Evolutionary conservation across 2,888 invertebrate species (phyloP), one percentile per base, ranked within the genome.

Genomic region (Spilarctia lutea): DNA sequence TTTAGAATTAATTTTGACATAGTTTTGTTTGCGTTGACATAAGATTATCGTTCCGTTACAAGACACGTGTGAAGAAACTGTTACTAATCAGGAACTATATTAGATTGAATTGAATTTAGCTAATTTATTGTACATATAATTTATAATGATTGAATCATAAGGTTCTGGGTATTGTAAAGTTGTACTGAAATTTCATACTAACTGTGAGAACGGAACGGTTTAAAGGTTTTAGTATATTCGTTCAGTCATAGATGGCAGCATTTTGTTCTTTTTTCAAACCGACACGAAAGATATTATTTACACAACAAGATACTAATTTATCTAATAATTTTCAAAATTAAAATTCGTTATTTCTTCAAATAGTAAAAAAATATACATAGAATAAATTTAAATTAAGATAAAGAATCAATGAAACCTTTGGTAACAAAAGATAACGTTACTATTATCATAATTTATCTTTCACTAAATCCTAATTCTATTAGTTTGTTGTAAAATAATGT

Each of bases 21-120:
- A 93, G 91, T 94, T 94, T 94, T 94, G 93, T 95, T 94, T 94
- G 94, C 94, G 93, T 94, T 95, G 95, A 95, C 95, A 94, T 92
- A 88, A 89, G 90, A 82, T 86, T 85, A 72, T 79, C 85, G 83
- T 85, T 89, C 79, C 85, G 79, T 85, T 84, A 70, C 71, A 77
- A 8, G 74, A 71, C 27, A 79, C 74, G 74, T 76, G 72, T 71
- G 72, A 73, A 18, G 60, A 11, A 35, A 74, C 52, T 65, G 65
- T 30, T 13, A 0, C 16, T 24, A 35, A 13, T 30, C 27, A n/a
- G 0, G 0, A 3, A 30, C 24, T 63, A 4, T 6, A 16, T 24
- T 20, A 48, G 35, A 0, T 18, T 63, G 35, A 27, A 33, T 35
- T 0, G 20, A 16, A 33, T 20, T 30, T 8, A 3, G 11, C 39